Evolutionary conservation across 2,113 vertebrate species (phyloP).

Genomic region (Sceloporus undulatus): DNA sequence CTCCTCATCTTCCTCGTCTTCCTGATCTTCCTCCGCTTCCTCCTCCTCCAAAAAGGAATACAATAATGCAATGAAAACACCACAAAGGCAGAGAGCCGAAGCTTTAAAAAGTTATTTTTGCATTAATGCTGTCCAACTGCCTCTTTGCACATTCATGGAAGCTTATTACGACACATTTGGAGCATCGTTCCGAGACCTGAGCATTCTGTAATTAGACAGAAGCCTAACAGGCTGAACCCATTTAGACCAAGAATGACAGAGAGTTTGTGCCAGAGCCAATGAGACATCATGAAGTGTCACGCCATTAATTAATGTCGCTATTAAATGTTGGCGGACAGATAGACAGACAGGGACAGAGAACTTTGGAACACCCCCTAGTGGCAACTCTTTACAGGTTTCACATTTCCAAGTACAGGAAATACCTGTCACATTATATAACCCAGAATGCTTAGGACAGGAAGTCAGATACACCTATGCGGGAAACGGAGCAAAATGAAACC

Average conservation of each 20-base stretch:
- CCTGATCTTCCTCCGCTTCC: neutral
- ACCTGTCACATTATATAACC: neutral
- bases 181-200: conserved; percentile 10
- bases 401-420: conserved; percentile 10
- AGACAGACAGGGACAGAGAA: neutral
- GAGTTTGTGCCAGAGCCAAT: conserved; percentile 7
- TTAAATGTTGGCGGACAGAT: neutral
- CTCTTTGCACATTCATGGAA: conserved; percentile 21
- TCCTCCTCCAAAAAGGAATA: neutral
- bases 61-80: conserved; percentile 1
- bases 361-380: conserved; percentile 24
- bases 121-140: conserved; percentile 20
- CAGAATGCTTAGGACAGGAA: conserved; percentile 6
- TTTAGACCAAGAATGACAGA: conserved; percentile 21
- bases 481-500: neutral
- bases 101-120: neutral
- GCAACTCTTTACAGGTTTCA: neutral
- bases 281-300: conserved; percentile 7
- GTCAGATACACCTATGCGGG: neutral
- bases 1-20: neutral
- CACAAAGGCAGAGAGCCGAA: neutral
- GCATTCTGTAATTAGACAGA: conserved; percentile 28
- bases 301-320: neutral
- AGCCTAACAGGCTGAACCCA: conserved; percentile 23
- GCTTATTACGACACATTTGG: conserved; percentile 32